Percentiles rank a stretch among this genome's conserved stretches.
Evolutionary conservation across 2,888 invertebrate genomes (phyloP).

Genomic region (Lacanobia wlatinum): DNA sequence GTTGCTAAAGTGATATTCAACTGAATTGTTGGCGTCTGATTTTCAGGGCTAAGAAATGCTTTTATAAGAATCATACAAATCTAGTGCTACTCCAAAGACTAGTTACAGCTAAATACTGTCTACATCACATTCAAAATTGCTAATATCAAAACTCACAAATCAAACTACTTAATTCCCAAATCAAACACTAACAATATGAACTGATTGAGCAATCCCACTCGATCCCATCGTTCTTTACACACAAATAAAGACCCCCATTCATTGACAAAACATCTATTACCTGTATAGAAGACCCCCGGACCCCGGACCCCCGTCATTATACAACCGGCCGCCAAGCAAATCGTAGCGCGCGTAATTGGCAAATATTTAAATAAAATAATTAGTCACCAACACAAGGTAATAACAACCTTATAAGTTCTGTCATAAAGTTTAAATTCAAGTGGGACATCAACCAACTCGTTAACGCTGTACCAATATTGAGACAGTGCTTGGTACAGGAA

Average conservation of each 20-base stretch:
- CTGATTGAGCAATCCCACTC: constrained; percentile 46
- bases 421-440: constrained; percentile 45
- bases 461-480: constrained; percentile 84
- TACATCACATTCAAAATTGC: not conserved
- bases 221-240: constrained; percentile 14
- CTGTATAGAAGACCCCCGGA: constrained; percentile 32
- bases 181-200: constrained; percentile 32
- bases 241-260: constrained; percentile 50
- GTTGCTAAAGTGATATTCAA: too few species aligned
- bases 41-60: too few species aligned
- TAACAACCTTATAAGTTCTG: constrained; percentile 36
- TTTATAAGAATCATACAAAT: too few species aligned
- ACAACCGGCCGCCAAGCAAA: constrained; percentile 61
- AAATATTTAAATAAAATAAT: constrained; percentile 76
- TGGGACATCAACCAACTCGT: constrained; percentile 76
- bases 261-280: constrained; percentile 58
- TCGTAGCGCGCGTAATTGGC: constrained; percentile 71
- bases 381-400: constrained; percentile 54
- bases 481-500: constrained; percentile 76
- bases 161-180: constrained; percentile 4
- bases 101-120: too few species aligned
- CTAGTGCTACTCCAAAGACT: too few species aligned
- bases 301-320: constrained; percentile 50
- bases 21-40: too few species aligned
- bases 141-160: not conserved